phyloP scores from a whole-genome alignment of 2,888 invertebrate genomes.

The Dryobota labecula region DNA sequence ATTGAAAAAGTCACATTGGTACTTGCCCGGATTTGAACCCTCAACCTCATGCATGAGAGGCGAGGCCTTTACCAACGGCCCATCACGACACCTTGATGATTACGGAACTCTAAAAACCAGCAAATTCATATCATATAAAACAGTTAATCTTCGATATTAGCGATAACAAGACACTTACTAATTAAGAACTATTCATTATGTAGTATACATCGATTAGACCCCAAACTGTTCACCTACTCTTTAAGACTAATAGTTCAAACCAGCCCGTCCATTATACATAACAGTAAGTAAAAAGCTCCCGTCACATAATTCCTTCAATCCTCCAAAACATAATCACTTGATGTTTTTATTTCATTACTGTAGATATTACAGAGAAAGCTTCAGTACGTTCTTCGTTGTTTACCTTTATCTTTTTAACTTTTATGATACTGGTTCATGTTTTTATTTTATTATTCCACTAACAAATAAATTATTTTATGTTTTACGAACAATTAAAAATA shows the following conservation, averaged over 20 bases:
- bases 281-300: constrained; percentile 13
- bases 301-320: constrained; percentile 27
- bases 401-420: constrained; percentile 39
- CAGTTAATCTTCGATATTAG: neutral
- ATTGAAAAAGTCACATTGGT: no score
- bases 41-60: no score
- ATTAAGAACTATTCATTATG: neutral
- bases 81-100: no score
- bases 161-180: neutral
- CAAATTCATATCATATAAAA: neutral
- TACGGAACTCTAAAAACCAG: neutral
- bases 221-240: neutral
- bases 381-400: constrained; percentile 14
- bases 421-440: constrained; percentile 23
- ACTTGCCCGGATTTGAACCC: no score
- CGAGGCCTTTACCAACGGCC: no score
- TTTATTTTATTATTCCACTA: neutral
- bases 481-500: neutral
- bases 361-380: constrained; percentile 20
- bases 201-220: constrained; percentile 4
- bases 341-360: constrained; percentile 47
- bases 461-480: neutral
- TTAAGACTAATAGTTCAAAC: neutral
- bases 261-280: neutral
- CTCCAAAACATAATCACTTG: constrained; percentile 32